Conservation (phyloP, 2,797 vertebrate genomes). For the Periophthalmus magnuspinnatus region DNA sequence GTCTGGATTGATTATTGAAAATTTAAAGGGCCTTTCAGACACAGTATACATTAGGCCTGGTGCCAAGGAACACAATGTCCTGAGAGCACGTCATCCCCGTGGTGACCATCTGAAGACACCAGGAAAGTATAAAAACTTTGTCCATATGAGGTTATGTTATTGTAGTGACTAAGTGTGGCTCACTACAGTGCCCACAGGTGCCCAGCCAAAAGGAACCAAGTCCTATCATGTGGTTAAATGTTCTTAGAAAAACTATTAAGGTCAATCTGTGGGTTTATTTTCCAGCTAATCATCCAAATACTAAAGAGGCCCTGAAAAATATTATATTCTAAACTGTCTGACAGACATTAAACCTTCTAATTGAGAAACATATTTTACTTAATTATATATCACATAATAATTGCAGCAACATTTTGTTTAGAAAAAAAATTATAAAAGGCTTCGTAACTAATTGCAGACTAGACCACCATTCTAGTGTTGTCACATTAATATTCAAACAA, state of each 20-base stretch:
- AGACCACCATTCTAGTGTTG: no score
- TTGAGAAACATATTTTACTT: no score
- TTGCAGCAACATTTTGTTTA: no score
- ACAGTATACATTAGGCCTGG: background rate
- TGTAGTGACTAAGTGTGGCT: constrained; percentile 1
- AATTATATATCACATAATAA: no score
- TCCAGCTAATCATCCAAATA: background rate
- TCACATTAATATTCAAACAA: no score
- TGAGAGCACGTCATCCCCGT: background rate
- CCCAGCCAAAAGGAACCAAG: background rate
- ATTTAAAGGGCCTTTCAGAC: background rate
- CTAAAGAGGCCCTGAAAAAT: background rate
- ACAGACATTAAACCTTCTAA: background rate
- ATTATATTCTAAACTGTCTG: background rate
- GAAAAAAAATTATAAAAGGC: no score
- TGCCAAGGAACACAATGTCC: constrained; percentile 6
- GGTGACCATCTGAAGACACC: background rate
- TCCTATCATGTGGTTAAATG: background rate
- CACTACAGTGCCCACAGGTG: background rate
- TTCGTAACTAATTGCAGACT: no score
- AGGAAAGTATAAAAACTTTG: no score
- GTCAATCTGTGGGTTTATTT: background rate
- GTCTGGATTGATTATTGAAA: background rate
- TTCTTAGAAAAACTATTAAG: background rate
- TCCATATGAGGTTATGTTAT: background rate